These are phyloP conservation scores for Nudaria mundana DNA, from an alignment of 2,888 invertebrate species.

Conservation along the genomic window DNA sequence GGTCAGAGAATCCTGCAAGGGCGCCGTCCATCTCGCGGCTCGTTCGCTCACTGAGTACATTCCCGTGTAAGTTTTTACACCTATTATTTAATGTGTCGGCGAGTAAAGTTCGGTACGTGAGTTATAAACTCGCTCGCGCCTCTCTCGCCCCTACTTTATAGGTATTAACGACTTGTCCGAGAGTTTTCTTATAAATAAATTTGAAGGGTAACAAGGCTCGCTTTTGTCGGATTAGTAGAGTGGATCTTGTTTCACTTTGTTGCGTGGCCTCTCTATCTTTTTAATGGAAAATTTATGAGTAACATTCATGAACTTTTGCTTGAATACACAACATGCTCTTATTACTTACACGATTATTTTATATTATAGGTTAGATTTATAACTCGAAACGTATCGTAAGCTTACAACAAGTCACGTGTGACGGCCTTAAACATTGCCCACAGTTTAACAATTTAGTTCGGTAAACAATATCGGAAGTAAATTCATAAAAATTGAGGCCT, in stretches of 20 bases:
- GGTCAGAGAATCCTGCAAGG: conserved; percentile 30
- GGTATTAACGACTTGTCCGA: conserved; percentile 82
- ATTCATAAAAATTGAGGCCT: conserved; percentile 9
- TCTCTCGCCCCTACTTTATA: conserved; percentile 82
- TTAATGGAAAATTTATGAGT: conserved; percentile 66
- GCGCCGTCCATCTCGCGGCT: conserved; percentile 73
- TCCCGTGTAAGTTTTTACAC: conserved; percentile 82
- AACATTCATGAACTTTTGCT: conserved; percentile 43
- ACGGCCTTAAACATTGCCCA: conserved; percentile 1
- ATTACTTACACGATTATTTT: no score
- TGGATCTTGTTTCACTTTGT: conserved; percentile 82
- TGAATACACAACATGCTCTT: conserved; percentile 28
- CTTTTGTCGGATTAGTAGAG: conserved; percentile 81
- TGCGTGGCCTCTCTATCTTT: conserved; percentile 73
- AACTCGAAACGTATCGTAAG: no score
- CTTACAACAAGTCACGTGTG: neutral
- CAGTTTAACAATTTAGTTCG: conserved; percentile 6
- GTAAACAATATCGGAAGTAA: conserved; percentile 14
- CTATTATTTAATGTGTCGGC: conserved; percentile 82
- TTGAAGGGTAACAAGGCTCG: conserved; percentile 82
- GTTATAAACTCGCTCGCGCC: conserved; percentile 81
- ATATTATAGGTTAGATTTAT: no score
- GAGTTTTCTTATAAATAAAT: conserved; percentile 82
- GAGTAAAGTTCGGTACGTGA: conserved; percentile 82
- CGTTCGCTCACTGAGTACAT: conserved; percentile 79